These are phyloP conservation scores for Oreochromis aureus DNA, from an alignment of 2,113 vertebrate genomes.

Conservation along the genomic window DNA sequence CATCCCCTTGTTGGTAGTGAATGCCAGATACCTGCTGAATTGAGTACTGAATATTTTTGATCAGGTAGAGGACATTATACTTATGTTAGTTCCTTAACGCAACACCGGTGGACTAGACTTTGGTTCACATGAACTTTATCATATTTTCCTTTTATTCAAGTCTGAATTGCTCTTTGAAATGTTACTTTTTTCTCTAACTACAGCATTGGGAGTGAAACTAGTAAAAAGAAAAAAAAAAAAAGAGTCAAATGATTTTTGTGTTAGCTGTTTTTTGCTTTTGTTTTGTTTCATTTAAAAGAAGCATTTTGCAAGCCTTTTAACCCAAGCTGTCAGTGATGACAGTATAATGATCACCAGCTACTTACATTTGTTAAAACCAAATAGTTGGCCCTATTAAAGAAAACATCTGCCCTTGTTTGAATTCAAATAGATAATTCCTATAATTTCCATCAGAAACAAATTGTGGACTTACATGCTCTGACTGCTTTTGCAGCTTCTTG, in stretches of 20 bases:
- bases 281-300: neutral
- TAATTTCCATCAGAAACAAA: neutral
- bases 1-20: neutral
- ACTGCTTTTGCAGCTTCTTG: conserved; percentile 17
- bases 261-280: neutral
- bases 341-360: neutral
- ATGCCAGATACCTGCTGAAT: neutral
- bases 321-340: neutral
- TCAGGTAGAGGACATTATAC: neutral
- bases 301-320: neutral
- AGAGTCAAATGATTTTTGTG: neutral
- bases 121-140: neutral
- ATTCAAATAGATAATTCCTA: neutral
- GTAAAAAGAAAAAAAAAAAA: neutral
- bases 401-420: neutral
- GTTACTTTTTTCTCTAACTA: neutral
- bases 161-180: neutral
- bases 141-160: neutral
- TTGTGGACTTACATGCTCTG: neutral
- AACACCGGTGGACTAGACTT: neutral
- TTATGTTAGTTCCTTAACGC: neutral
- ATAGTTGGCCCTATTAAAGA: neutral
- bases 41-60: neutral
- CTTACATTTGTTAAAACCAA: neutral
- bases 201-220: neutral